Evolutionary conservation across 1,140 invertebrate species (phyloP), one percentile per base, ranked within the genome.

Genomic region (Drosophila pseudoobscura): DNA sequence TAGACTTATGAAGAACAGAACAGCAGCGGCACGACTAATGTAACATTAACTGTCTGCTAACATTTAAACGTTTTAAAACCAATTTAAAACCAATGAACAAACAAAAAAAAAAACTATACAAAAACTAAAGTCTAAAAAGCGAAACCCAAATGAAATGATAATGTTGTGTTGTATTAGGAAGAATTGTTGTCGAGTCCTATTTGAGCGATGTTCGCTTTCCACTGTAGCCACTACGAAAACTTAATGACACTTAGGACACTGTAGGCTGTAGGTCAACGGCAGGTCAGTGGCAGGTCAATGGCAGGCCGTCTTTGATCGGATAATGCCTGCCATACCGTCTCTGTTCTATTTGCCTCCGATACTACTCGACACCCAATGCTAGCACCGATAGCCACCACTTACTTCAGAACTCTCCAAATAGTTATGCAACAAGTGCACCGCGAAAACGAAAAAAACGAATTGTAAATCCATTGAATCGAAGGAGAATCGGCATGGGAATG

Each of bases 171-270:
- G 55, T 71, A 71, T 69, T 58, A 80, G 59, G 77, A 85, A 39
- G 75, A 68, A 72, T 64, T 84, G 75, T 79, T 70, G 77, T 78
- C 62, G 44, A 80, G 70, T 64, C 73, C 79, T 82, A 70, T 75
- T 70, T 90, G 88, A 90, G 89, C 88, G 89, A 90, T 90, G 80
- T 90, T 90, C 89, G 89, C 89, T 90, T 88, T 78, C 75, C 82
- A 90, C 89, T 90, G 80, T 82, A 90, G 78, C 61, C 70, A 70
- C 51, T 88, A 82, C 75, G 46, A 76, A 31, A 74, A 71, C 61
- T 78, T 53, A 79, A 90, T 83, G 74, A 29, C 59, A 64, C 58
- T 54, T 61, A 61, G 59, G 39, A 52, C 63, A 60, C 61, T 61
- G 64, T 69, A 49, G 26, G 26, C 61, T 61, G 64, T 69, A 49